These are phyloP conservation scores for Maccullochella peelii DNA, from an alignment of 2,113 vertebrate genomes.

Conservation along the genomic window DNA sequence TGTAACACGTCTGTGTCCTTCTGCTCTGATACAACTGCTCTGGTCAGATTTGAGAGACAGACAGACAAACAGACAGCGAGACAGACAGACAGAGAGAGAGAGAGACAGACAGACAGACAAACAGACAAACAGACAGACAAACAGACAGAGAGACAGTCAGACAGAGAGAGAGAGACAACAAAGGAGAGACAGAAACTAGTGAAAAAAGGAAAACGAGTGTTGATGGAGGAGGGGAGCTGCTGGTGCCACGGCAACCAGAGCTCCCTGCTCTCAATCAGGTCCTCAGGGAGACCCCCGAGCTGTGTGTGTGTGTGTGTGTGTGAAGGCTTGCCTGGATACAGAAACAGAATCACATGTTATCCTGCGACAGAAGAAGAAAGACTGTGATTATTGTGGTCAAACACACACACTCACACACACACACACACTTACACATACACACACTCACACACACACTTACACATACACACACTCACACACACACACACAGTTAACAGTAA, in stretches of 20 bases:
- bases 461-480: not conserved
- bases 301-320: slow-evolving; percentile 23
- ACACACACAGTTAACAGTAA: not conserved
- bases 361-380: not conserved
- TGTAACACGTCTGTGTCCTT: too few species aligned
- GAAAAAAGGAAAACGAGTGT: slow-evolving; percentile 24
- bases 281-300: slow-evolving; percentile 48
- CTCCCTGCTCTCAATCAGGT: slow-evolving; percentile 62
- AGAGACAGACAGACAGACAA: too few species aligned
- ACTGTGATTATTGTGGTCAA: slow-evolving; percentile 30
- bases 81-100: too few species aligned
- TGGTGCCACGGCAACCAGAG: slow-evolving; percentile 60
- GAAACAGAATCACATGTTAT: slow-evolving; percentile 20
- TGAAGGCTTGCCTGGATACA: slow-evolving; percentile 6
- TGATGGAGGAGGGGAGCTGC: slow-evolving; percentile 55
- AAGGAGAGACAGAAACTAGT: not conserved
- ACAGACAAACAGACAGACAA: too few species aligned
- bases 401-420: not conserved
- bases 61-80: too few species aligned
- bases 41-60: too few species aligned
- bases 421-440: not conserved
- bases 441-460: not conserved
- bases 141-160: not conserved
- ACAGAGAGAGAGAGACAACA: not conserved
- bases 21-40: too few species aligned